A percentile compares a stretch with the other conserved stretches of the same genome.
Conservation (phyloP, 2,113 vertebrate genomes). For the Pongo abelii region DNA sequence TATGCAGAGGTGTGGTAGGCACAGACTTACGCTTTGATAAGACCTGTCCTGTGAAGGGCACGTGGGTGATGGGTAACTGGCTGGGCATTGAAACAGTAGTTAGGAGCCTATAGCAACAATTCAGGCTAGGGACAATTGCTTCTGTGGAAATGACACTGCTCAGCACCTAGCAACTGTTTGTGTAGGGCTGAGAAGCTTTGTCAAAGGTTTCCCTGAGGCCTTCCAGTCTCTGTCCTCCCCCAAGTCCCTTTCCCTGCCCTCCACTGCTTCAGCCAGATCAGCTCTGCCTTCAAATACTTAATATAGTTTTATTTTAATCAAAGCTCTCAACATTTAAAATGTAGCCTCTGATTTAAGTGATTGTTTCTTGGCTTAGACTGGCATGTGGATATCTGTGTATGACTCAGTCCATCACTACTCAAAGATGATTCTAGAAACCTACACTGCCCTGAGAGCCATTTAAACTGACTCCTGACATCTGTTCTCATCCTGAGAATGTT, state of each 20-base stretch:
- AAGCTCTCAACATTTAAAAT: neutral
- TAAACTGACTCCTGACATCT: neutral
- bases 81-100: rapidly evolving
- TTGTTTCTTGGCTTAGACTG: neutral
- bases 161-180: rapidly evolving
- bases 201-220: neutral
- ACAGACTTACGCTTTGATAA: neutral
- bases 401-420: neutral
- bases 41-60: neutral
- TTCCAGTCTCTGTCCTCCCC: too few relatives aligned
- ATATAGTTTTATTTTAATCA: neutral
- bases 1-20: rapidly evolving
- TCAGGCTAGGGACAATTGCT: neutral
- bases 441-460: neutral
- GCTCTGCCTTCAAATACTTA: neutral
- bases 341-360: neutral
- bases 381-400: neutral
- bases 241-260: neutral
- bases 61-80: rapidly evolving
- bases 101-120: neutral
- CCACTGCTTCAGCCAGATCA: neutral
- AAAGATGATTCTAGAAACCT: constrained; percentile 16
- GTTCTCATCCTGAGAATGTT: neutral
- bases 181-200: neutral
- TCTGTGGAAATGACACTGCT: neutral